Percentiles rank a stretch among this genome's conserved stretches.
phyloP scores from a whole-genome alignment of 2,888 invertebrate species.

The Tryphoninae sp. region DNA sequence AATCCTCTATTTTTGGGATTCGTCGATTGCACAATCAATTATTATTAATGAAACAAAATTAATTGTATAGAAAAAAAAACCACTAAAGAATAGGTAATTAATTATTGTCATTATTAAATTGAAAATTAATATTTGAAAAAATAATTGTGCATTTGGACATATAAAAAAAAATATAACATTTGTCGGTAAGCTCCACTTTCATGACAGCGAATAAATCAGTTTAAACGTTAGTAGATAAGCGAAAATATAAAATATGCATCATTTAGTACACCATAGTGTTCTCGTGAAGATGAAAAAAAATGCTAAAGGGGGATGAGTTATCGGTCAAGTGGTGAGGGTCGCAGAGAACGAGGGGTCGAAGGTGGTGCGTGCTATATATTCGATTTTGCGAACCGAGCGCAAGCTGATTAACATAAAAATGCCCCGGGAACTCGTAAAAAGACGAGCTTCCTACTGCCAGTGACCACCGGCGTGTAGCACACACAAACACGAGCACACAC shows the following conservation, averaged over 20 bases:
- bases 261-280: not conserved
- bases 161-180: not conserved
- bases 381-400: slow-evolving; percentile 34
- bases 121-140: no score
- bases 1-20: not conserved
- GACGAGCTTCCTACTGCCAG: slow-evolving; percentile 68
- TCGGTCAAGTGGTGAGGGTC: slow-evolving; percentile 10
- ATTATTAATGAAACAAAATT: not conserved
- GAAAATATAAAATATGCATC: not conserved
- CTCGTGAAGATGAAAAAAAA: not conserved
- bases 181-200: not conserved
- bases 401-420: slow-evolving; percentile 79
- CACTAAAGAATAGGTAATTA: no score
- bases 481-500: slow-evolving; percentile 10
- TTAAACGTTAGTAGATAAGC: not conserved
- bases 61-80: no score
- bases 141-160: not conserved
- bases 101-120: no score
- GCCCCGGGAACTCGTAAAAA: slow-evolving; percentile 72
- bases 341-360: not conserved
- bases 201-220: not conserved
- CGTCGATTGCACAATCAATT: no score
- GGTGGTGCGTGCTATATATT: not conserved
- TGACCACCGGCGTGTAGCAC: slow-evolving; percentile 49
- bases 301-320: not conserved